A percentile compares a stretch with the other conserved stretches of the same genome.
phyloP scores from a whole-genome alignment of 1,140 invertebrate genomes.

The Pomacea maculata region DNA sequence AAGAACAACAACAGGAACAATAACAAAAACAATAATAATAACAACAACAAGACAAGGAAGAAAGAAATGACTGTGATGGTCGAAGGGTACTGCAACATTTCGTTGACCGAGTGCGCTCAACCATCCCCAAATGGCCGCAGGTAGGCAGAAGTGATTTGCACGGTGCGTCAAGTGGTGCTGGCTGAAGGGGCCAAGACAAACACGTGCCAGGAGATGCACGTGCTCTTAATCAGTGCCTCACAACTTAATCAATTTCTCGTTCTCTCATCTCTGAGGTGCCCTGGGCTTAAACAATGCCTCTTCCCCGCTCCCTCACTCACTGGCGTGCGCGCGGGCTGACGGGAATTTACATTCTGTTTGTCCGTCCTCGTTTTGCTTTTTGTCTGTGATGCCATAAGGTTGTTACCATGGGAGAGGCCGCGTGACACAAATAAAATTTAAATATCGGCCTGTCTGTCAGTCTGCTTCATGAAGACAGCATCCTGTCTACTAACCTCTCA shows the following conservation, averaged over 20 bases:
- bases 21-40: too few relatives aligned
- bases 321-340: not conserved
- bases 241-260: not conserved
- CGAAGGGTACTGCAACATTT: not conserved
- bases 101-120: not conserved
- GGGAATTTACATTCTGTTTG: not conserved
- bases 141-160: not conserved
- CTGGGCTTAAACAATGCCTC: too few relatives aligned
- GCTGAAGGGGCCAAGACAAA: constrained; percentile 2
- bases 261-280: too few relatives aligned
- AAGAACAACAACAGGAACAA: not conserved
- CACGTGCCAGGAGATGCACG: not conserved
- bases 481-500: not conserved
- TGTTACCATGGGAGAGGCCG: too few relatives aligned
- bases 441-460: not conserved
- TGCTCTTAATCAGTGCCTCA: not conserved
- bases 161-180: not conserved
- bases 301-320: not conserved
- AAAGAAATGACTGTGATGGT: not conserved
- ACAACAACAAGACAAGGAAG: not conserved
- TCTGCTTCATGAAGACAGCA: not conserved
- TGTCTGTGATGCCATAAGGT: not conserved
- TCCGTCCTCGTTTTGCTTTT: not conserved
- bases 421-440: not conserved
- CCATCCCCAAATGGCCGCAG: not conserved